These are phyloP conservation scores for Nemopilema nomurai DNA, from an alignment of 30 jellyfish, hydroid and myxozoan genomes.

Conservation along the genomic window DNA sequence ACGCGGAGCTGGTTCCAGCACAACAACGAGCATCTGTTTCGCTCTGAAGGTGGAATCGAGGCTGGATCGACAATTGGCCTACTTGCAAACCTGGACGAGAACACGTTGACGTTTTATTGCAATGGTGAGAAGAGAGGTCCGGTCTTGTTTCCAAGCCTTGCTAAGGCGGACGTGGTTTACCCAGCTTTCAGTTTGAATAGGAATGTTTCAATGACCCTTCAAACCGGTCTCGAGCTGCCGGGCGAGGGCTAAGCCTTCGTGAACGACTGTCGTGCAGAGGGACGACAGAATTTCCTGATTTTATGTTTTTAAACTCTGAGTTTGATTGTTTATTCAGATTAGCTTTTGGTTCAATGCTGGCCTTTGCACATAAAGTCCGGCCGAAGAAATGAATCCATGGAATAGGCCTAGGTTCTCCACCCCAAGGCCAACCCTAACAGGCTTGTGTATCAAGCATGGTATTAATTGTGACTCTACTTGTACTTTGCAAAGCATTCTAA, in stretches of 20 bases:
- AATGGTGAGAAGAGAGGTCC: slow-evolving; percentile 95
- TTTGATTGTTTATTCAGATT: no score
- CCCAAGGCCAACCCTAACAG: no score
- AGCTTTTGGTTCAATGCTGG: neutral
- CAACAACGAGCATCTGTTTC: slow-evolving; percentile 87
- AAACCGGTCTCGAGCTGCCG: slow-evolving; percentile 85
- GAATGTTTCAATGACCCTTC: slow-evolving; percentile 89
- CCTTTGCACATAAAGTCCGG: neutral
- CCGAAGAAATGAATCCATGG: no score
- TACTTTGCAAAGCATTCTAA: no score
- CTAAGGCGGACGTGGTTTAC: slow-evolving; percentile 86
- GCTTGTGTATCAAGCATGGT: no score
- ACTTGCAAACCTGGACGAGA: slow-evolving; percentile 78
- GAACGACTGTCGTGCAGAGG: neutral
- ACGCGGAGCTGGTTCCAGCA: slow-evolving; percentile 99
- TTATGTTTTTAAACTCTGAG: neutral
- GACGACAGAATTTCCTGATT: neutral
- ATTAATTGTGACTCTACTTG: no score
- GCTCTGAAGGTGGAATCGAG: slow-evolving; percentile 96
- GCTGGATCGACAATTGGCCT: slow-evolving; percentile 92
- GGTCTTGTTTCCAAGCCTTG: slow-evolving; percentile 81
- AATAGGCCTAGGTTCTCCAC: no score
- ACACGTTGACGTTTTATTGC: slow-evolving; percentile 81
- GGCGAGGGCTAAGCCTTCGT: neutral
- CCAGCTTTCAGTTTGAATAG: slow-evolving; percentile 97